Evolutionary conservation across 23 tunicate genomes (phyloP).

Genomic region (Styela plicata): DNA sequence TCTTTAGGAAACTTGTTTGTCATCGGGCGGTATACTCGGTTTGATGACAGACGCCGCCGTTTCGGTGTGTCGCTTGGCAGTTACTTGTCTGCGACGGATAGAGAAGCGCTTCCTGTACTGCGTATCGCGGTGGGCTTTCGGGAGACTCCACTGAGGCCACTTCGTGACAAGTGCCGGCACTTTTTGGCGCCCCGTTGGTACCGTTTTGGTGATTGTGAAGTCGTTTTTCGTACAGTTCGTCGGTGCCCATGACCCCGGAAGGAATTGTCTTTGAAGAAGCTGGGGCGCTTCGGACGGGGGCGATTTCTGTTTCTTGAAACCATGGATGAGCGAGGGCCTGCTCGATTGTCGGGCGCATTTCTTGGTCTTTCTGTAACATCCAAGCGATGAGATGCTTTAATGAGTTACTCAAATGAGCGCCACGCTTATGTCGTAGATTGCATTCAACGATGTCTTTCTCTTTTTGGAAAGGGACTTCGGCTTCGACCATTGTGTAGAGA

Average conservation of each 20-base stretch:
- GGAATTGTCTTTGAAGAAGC: not conserved
- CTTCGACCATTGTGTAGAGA: conserved; percentile 93
- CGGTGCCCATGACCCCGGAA: conserved; percentile 45
- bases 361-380: conserved; percentile 74
- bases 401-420: conserved; percentile 25
- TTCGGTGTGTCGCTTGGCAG: not conserved
- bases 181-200: not conserved
- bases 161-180: not conserved
- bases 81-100: not conserved
- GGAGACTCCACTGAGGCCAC: conserved; percentile 7
- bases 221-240: conserved; percentile 34
- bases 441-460: conserved; percentile 80
- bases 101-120: not conserved
- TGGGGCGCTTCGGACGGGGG: conserved; percentile 1
- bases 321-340: conserved; percentile 74
- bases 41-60: not conserved
- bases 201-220: conserved; percentile 1
- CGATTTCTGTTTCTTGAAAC: conserved; percentile 22
- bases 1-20: not conserved
- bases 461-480: conserved; percentile 95
- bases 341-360: conserved; percentile 58
- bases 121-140: not conserved
- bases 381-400: conserved; percentile 61
- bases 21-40: not conserved
- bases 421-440: conserved; percentile 67